A percentile compares a stretch with the other conserved stretches of the same genome.
phyloP scores from a whole-genome alignment of 2,888 invertebrate genomes.

The Nemotelus nigrinus region DNA sequence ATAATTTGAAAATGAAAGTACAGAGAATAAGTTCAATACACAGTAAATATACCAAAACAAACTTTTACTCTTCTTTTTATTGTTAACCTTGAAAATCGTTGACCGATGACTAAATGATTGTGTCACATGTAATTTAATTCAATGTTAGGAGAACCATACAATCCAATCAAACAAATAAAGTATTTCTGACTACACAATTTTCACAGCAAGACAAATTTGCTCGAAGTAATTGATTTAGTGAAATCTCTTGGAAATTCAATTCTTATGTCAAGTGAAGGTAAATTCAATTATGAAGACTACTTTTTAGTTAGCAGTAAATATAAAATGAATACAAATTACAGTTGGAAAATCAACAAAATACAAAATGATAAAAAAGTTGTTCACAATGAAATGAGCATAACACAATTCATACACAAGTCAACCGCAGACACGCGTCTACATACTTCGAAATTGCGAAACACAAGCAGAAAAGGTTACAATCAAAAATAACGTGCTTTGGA shows the following conservation, averaged over 20 bases:
- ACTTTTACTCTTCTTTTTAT: slow-evolving; percentile 29
- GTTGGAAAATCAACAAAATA: background rate
- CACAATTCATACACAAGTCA: slow-evolving; percentile 45
- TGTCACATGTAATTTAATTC: too few species aligned
- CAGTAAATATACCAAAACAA: slow-evolving; percentile 29
- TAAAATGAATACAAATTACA: slow-evolving; percentile 17
- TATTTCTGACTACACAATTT: too few species aligned
- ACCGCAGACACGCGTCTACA: slow-evolving; percentile 45
- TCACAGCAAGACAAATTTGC: too few species aligned
- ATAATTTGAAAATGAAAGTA: slow-evolving; percentile 20
- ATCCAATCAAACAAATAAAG: too few species aligned
- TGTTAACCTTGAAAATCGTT: background rate
- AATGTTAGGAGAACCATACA: too few species aligned
- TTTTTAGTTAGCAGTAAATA: slow-evolving; percentile 21
- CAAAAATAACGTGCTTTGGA: background rate
- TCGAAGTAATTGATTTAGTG: too few species aligned
- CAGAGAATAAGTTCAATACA: slow-evolving; percentile 40
- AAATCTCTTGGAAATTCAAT: too few species aligned
- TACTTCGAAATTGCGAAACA: slow-evolving; percentile 42
- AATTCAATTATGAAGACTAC: slow-evolving; percentile 32
- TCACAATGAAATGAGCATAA: slow-evolving; percentile 45
- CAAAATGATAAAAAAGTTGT: slow-evolving; percentile 41
- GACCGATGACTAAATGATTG: too few species aligned
- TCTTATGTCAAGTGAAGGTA: slow-evolving; percentile 14
- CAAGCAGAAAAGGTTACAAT: slow-evolving; percentile 45